A percentile compares a stretch with the other conserved stretches of the same genome.
phyloP scores from a whole-genome alignment of 2,888 invertebrate species.

The Urechis unicinctus region DNA sequence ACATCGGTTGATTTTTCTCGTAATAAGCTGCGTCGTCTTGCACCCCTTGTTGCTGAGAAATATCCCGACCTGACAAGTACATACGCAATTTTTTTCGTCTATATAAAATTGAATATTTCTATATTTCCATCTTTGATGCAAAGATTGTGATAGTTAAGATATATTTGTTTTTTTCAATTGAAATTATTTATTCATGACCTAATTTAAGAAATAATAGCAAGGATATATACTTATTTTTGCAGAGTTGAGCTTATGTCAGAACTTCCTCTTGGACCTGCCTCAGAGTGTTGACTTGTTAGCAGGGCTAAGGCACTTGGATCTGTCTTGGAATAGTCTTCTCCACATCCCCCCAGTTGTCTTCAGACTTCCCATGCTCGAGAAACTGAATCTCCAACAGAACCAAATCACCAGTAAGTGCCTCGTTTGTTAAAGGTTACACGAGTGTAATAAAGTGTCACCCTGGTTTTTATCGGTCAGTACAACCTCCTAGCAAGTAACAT shows the following conservation, averaged over 20 bases:
- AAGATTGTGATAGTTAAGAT: too few relatives aligned
- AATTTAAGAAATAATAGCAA: too few relatives aligned
- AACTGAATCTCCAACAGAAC: not conserved
- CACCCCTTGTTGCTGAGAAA: not conserved
- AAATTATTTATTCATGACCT: too few relatives aligned
- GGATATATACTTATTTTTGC: not conserved
- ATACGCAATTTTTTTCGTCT: not conserved
- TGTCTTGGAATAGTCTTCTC: not conserved
- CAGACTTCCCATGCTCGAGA: not conserved
- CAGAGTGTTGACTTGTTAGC: not conserved
- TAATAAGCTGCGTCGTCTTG: not conserved
- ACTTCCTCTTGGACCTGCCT: not conserved
- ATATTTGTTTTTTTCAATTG: too few relatives aligned
- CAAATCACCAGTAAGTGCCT: not conserved
- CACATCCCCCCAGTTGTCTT: not conserved
- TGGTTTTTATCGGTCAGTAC: too few relatives aligned
- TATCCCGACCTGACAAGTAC: not conserved
- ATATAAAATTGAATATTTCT: not conserved
- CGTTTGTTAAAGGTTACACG: too few relatives aligned
- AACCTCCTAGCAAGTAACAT: too few relatives aligned
- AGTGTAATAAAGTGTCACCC: too few relatives aligned
- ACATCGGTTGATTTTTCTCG: not conserved
- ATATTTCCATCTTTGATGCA: too few relatives aligned
- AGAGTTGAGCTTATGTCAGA: not conserved
- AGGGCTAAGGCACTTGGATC: not conserved